A percentile compares a stretch with the other conserved stretches of the same genome.
These are phyloP conservation scores for Achroia grisella DNA, from an alignment of 1,140 invertebrate species.

Conservation along the genomic window DNA sequence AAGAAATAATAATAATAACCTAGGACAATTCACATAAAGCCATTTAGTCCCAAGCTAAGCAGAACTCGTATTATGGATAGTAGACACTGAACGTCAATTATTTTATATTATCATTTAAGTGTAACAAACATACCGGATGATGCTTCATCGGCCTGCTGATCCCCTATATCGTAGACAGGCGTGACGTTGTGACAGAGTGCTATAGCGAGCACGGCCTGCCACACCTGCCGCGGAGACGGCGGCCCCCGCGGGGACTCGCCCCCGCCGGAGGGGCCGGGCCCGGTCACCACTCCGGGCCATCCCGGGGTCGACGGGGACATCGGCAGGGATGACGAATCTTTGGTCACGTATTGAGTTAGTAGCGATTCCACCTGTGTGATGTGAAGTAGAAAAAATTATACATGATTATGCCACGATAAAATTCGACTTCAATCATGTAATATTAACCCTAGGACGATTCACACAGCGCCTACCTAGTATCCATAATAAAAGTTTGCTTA, in stretches of 20 bases:
- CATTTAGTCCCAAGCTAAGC: neutral
- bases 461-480: too few species aligned
- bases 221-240: slow-evolving; percentile 75
- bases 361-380: slow-evolving; percentile 54
- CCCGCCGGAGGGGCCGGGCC: slow-evolving; percentile 9
- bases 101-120: too few species aligned
- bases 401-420: neutral
- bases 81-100: neutral
- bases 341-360: slow-evolving; percentile 64
- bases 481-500: too few species aligned
- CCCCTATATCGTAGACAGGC: slow-evolving; percentile 89
- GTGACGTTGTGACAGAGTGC: slow-evolving; percentile 99
- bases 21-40: neutral
- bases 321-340: slow-evolving; percentile 43
- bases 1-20: too few species aligned
- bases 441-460: too few species aligned
- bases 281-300: neutral
- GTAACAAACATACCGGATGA: slow-evolving; percentile 34
- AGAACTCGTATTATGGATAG: too few species aligned
- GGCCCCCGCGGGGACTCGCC: slow-evolving; percentile 3
- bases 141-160: slow-evolving; percentile 60
- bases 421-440: too few species aligned
- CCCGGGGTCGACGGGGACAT: slow-evolving; percentile 23
- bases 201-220: slow-evolving; percentile 94
- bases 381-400: neutral